These are phyloP conservation scores for Oxyura jamaicensis DNA, from an alignment of 2,113 vertebrate species.

Conservation along the genomic window DNA sequence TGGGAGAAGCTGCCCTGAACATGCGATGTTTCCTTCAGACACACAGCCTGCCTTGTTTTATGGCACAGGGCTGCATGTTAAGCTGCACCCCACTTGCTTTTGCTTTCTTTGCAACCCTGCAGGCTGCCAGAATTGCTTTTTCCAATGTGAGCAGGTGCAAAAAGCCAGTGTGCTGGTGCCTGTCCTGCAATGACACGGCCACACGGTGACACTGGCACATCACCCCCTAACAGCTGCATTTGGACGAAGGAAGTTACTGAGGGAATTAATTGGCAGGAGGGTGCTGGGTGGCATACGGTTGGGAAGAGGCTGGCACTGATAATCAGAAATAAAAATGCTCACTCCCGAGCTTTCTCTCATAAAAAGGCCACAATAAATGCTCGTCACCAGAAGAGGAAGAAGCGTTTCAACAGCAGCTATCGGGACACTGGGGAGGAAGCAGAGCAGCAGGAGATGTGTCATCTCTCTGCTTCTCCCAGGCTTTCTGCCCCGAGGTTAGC, in stretches of 20 bases:
- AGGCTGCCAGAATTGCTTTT: background rate
- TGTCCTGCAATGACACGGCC: background rate
- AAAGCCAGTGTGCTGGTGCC: background rate
- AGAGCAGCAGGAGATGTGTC: background rate
- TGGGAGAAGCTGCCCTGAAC: background rate
- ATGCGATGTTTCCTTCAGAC: background rate
- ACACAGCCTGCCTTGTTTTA: background rate
- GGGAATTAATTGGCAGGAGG: background rate
- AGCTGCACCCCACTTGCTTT: background rate
- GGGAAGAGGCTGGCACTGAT: background rate
- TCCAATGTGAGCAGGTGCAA: background rate
- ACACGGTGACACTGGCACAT: accelerated
- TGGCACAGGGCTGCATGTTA: background rate
- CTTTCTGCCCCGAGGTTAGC: background rate
- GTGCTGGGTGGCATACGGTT: background rate
- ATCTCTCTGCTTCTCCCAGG: slow-evolving; percentile 2
- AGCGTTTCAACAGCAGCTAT: background rate
- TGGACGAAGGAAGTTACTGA: background rate
- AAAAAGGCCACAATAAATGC: background rate
- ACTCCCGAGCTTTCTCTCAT: background rate
- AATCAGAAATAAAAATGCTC: background rate
- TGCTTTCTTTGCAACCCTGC: background rate
- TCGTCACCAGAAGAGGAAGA: background rate
- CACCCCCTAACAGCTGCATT: accelerated
- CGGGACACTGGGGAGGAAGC: background rate